phyloP scores from a whole-genome alignment of 2,113 vertebrate genomes.

The Protomyctophum bolini region DNA sequence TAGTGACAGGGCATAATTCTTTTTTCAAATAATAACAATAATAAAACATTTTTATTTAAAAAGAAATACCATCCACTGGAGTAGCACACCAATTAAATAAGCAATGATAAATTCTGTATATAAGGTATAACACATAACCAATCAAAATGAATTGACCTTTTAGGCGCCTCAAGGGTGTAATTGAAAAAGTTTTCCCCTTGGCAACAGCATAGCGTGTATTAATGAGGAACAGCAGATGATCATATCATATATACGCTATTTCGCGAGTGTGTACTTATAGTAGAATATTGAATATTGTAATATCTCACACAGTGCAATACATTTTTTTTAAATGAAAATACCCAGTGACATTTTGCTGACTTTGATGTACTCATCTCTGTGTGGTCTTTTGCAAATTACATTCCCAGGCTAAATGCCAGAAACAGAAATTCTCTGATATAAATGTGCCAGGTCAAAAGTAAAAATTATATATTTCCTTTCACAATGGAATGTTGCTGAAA shows the following conservation, averaged over 20 bases:
- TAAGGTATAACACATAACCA: conserved; percentile 14
- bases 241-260: conserved; percentile 3
- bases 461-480: too few species aligned
- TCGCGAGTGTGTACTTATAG: conserved; percentile 8
- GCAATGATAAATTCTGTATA: conserved; percentile 27
- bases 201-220: background rate
- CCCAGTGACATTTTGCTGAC: conserved; percentile 24
- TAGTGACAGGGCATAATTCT: conserved; percentile 6
- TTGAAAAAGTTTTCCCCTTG: background rate
- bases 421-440: too few species aligned
- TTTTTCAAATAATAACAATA: background rate
- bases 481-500: too few species aligned
- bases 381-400: conserved; percentile 43
- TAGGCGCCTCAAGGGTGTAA: conserved; percentile 12
- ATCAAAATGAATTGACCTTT: conserved; percentile 14
- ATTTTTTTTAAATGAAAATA: conserved; percentile 23
- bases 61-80: conserved; percentile 19
- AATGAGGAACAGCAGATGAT: conserved; percentile 12
- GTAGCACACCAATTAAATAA: background rate
- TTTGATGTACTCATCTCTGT: conserved; percentile 15
- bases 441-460: too few species aligned
- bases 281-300: conserved; percentile 30
- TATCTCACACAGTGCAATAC: conserved; percentile 36
- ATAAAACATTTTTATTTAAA: background rate
- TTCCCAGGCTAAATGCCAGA: conserved; percentile 28